Base-by-base conservation (phyloP, 2,797 vertebrate species). In the Lacerta viridis region DNA sequence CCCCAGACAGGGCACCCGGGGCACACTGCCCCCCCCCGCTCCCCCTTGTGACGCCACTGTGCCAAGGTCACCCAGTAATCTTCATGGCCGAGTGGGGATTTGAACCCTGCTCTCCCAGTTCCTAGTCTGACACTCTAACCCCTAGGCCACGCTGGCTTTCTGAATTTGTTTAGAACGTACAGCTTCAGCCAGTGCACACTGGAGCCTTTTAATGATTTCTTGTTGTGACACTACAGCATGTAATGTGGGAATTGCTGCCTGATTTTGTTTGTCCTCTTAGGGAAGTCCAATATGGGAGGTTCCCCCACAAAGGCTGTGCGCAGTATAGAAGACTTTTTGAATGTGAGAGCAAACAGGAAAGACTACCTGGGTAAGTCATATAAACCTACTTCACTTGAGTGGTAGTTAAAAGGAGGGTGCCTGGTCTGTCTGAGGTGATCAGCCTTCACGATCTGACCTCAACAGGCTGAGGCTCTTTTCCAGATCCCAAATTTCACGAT, bases 271-370 rank as follows among this genome's bases (percentile, higher is more conserved):
- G 18, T 81, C 74, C 0, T 89, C 88, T 66, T 92, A 98, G 98
- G 98, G 59, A 96, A 96, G 91, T 96, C 97, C 83, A 98, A 98
- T 88, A 96, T 95, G 81, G 98, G 98, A 5, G 87, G 7, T 0
- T 94, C 94, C 8, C 97, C 97, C 76, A 90, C 90, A 87, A 2
- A 0, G 2, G 95, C 95, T 1, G 89, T 98, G 43, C 39, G 9
- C 6, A 69, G 7, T 1, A 98, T 98, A 92, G 96, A 95, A 17
- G 61, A 90, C 0, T 23, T 96, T 18, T 87, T 98, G 72, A 94
- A 95, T 3, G 93, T 95, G 84, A 90, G 80, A 1, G 33, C n/a
- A 20, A 82, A 90, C 1, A 93, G 96, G 43, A 91, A 97, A 5
- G 96, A 96, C 59, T 95, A 97, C 85, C 94, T 98, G 39, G 98